Percentiles rank a stretch among this genome's conserved stretches.
Evolutionary conservation across 2,888 invertebrate species (phyloP).

Genomic region (Athalia cordata): DNA sequence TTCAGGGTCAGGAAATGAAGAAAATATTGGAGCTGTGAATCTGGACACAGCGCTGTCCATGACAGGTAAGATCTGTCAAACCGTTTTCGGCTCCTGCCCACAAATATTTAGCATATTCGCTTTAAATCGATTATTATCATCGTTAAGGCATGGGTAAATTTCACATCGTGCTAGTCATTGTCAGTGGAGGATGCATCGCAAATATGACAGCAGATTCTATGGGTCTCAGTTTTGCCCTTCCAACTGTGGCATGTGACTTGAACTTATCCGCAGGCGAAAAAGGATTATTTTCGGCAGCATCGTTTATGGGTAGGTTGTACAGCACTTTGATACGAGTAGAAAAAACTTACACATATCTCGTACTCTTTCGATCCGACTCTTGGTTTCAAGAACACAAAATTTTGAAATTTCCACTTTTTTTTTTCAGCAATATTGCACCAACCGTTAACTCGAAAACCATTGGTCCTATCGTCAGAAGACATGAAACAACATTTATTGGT

Average conservation of each 20-base stretch:
- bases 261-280: slow-evolving; percentile 7
- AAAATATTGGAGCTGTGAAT: neutral
- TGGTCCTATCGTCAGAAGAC: too few relatives aligned
- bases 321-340: too few relatives aligned
- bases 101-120: neutral
- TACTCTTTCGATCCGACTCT: too few relatives aligned
- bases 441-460: too few relatives aligned
- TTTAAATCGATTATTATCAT: neutral
- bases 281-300: slow-evolving; percentile 16
- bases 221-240: neutral
- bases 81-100: neutral
- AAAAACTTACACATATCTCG: too few relatives aligned
- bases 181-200: neutral
- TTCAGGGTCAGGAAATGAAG: neutral
- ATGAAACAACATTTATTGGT: too few relatives aligned
- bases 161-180: neutral
- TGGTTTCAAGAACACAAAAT: too few relatives aligned
- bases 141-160: neutral
- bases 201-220: neutral
- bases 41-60: slow-evolving; percentile 15
- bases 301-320: neutral
- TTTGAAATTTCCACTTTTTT: too few relatives aligned
- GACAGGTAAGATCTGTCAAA: neutral
- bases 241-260: neutral
- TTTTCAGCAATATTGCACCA: too few relatives aligned